Conservation (phyloP, 2,113 vertebrate genomes). For the Pterocles orientalis region DNA sequence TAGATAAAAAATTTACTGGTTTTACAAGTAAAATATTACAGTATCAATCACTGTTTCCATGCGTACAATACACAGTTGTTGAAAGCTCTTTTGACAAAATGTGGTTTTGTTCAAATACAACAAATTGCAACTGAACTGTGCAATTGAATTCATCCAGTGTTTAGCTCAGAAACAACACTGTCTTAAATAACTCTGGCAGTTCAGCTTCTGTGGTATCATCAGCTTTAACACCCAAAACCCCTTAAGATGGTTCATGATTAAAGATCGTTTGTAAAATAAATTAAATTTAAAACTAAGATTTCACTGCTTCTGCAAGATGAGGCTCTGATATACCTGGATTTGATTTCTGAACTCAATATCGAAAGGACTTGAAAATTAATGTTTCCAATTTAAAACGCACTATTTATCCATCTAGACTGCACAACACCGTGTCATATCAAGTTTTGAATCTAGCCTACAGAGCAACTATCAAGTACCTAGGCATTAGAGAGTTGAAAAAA, state of each 20-base stretch:
- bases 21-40: not conserved
- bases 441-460: not conserved
- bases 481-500: not conserved
- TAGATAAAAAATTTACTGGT: not conserved
- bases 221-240: not conserved
- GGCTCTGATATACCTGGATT: not conserved
- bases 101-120: not conserved
- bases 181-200: not conserved
- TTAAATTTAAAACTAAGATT: not conserved
- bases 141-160: not conserved
- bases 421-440: not conserved
- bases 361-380: not conserved
- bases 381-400: not conserved
- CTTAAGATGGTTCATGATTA: not conserved
- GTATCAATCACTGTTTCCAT: not conserved
- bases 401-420: not conserved
- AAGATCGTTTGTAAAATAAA: not conserved
- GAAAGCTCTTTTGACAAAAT: not conserved
- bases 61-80: not conserved
- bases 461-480: not conserved
- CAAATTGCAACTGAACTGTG: not conserved
- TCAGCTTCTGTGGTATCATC: not conserved
- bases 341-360: not conserved
- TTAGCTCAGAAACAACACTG: not conserved
- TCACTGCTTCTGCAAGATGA: not conserved